Base-by-base conservation (phyloP, 35 echinoderm and acorn worm species). In the Chiridota heheva region DNA sequence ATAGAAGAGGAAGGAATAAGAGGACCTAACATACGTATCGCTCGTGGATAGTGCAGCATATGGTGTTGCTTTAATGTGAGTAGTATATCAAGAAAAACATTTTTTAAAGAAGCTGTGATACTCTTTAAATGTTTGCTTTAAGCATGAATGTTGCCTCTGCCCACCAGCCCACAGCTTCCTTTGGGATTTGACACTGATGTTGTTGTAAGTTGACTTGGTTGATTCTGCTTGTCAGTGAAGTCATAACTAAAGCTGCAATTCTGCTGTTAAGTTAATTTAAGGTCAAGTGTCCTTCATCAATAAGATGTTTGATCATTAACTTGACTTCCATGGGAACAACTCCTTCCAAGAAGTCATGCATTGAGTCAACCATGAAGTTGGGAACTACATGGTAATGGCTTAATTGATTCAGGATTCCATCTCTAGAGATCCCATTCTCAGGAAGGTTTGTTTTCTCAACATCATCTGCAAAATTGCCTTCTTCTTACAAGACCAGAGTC, bases 301-400 rank as follows among this genome's bases (percentile, higher is more conserved):
- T 81, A 1, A 91, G 42, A 63, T 30, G 15, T 45, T 58, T 69
- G 15, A 91, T 36, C 1, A 85, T 44, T 4, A 91, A 58, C 20
- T 91, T 80, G 1, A 91, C n/a, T 72, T 81, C 89, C 13, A 86
- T 13, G 2, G 89, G 89, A 25, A 86, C 27, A 36, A 91, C 39
- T 3, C 89, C 89, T 45, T 91, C 89, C 28, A 73, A 39, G 46
- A 91, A 73, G 44, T 91, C 89, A 74, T 91, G 82, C 82, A 91
- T 91, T 2, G 75, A 28, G 47, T 91, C 82, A 4, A 72, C 15
- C 2, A 40, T 68, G 65, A 47, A 27, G 33, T 86, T 91, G 16
- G 6, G 20, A 20, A 33, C 67, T 2, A 86, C 89, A 91, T 91
- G 89, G 42, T 42, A 91, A 39, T 84, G 41, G 26, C 28, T 28